Percentiles rank a stretch among this genome's conserved stretches.
Evolutionary conservation across 2,113 vertebrate species (phyloP).

Genomic region (Lathamus discolor): DNA sequence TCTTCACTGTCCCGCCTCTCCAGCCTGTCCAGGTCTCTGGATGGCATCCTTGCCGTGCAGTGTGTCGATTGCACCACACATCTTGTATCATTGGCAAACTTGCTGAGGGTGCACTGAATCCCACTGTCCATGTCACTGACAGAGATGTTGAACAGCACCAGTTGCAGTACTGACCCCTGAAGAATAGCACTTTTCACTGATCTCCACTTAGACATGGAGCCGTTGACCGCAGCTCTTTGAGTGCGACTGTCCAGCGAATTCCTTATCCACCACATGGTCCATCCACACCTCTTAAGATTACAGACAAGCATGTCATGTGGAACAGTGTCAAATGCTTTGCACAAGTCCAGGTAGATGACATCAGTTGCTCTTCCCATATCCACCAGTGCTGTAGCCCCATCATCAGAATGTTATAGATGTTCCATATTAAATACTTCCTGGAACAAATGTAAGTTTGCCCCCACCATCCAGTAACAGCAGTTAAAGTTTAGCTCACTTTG

Average conservation of each 20-base stretch:
- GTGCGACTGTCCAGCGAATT: not conserved
- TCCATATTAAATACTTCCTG: not conserved
- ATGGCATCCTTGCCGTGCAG: not conserved
- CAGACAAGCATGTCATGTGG: not conserved
- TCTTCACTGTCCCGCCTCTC: not conserved
- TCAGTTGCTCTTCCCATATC: not conserved
- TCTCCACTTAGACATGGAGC: not conserved
- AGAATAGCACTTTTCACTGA: no score
- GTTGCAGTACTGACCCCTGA: no score
- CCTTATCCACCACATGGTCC: not conserved
- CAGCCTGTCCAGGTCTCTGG: not conserved
- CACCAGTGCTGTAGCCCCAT: not conserved
- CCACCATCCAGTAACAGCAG: accelerated
- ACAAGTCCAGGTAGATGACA: not conserved
- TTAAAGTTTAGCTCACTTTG: not conserved
- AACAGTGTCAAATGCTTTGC: not conserved
- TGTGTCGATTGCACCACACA: not conserved
- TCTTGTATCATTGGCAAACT: not conserved
- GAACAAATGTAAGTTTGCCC: not conserved
- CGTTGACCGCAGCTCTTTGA: not conserved
- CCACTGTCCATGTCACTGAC: no score
- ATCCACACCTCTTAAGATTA: not conserved
- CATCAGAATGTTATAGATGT: not conserved
- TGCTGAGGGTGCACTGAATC: not conserved
- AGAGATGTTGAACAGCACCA: no score